Evolutionary conservation across 2,797 vertebrate genomes (phyloP).

Genomic region (Xenentodon cancila): DNA sequence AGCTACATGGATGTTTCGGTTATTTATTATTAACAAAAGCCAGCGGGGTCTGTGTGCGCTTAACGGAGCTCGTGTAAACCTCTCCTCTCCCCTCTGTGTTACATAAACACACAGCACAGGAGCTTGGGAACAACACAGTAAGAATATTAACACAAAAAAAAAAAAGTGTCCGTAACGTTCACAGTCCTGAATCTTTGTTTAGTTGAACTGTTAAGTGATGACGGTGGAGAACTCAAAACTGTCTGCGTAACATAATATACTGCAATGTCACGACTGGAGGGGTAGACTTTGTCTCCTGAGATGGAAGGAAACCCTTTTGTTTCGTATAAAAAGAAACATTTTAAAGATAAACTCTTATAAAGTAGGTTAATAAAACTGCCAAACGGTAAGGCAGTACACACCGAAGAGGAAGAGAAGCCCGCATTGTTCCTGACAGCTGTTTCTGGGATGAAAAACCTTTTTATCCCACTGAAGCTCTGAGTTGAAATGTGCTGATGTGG

Average conservation of each 20-base stretch:
- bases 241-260: neutral
- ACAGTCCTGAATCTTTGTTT: slow-evolving; percentile 2
- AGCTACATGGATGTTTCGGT: slow-evolving; percentile 61
- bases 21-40: slow-evolving; percentile 80
- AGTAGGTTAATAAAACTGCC: too few species aligned
- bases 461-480: too few species aligned
- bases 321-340: too few species aligned
- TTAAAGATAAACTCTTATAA: too few species aligned
- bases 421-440: too few species aligned
- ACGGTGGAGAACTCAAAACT: neutral
- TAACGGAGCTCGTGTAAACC: slow-evolving; percentile 75
- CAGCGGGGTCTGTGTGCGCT: slow-evolving; percentile 65
- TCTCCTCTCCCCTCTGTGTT: slow-evolving; percentile 63
- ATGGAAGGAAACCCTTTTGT: too few species aligned
- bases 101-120: slow-evolving; percentile 67
- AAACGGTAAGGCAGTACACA: too few species aligned
- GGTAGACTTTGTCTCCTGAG: too few species aligned
- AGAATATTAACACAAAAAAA: slow-evolving; percentile 45
- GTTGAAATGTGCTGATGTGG: too few species aligned
- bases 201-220: slow-evolving; percentile 3
- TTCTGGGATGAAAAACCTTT: too few species aligned
- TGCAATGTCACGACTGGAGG: neutral
- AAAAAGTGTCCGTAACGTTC: neutral
- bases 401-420: too few species aligned
- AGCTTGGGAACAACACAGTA: slow-evolving; percentile 54